These are phyloP conservation scores for Nymphicus hollandicus DNA, from an alignment of 2,113 vertebrate species.

Conservation along the genomic window DNA sequence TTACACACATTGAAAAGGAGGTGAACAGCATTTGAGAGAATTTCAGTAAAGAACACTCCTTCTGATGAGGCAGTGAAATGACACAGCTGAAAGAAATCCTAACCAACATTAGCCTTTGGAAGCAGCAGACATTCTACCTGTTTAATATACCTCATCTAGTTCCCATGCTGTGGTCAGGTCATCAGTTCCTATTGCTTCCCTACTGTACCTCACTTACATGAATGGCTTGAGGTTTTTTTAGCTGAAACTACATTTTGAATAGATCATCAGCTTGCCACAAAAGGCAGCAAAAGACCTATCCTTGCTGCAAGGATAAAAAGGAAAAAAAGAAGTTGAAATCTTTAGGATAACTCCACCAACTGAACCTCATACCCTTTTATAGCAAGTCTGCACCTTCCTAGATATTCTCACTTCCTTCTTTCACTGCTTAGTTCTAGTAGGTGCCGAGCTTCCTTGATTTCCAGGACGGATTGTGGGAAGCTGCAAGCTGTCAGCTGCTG, in stretches of 20 bases:
- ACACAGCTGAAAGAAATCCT: slow-evolving; percentile 22
- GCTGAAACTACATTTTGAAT: slow-evolving; percentile 34
- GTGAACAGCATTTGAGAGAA: slow-evolving; percentile 31
- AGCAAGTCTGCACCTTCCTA: slow-evolving; percentile 32
- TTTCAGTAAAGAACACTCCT: slow-evolving; percentile 10
- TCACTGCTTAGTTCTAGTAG: not conserved
- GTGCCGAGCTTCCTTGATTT: not conserved
- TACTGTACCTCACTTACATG: slow-evolving; percentile 24
- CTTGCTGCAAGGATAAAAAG: slow-evolving; percentile 12
- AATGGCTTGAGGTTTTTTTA: slow-evolving; percentile 23
- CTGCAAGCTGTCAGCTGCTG: slow-evolving; percentile 53
- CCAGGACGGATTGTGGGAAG: slow-evolving; percentile 46
- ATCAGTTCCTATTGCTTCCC: slow-evolving; percentile 27
- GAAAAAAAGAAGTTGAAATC: slow-evolving; percentile 33
- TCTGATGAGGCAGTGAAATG: slow-evolving; percentile 20
- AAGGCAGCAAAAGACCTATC: slow-evolving; percentile 36
- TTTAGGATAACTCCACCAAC: not conserved
- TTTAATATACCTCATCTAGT: slow-evolving; percentile 1
- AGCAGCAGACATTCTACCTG: not conserved
- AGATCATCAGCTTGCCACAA: slow-evolving; percentile 42
- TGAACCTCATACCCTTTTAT: slow-evolving; percentile 6
- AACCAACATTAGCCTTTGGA: slow-evolving; percentile 2
- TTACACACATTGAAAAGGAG: slow-evolving; percentile 38
- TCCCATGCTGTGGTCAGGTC: slow-evolving; percentile 41
- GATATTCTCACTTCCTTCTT: slow-evolving; percentile 26